A percentile compares a stretch with the other conserved stretches of the same genome.
Evolutionary conservation across 2,797 vertebrate species (phyloP).

Genomic region (Todus mexicanus): DNA sequence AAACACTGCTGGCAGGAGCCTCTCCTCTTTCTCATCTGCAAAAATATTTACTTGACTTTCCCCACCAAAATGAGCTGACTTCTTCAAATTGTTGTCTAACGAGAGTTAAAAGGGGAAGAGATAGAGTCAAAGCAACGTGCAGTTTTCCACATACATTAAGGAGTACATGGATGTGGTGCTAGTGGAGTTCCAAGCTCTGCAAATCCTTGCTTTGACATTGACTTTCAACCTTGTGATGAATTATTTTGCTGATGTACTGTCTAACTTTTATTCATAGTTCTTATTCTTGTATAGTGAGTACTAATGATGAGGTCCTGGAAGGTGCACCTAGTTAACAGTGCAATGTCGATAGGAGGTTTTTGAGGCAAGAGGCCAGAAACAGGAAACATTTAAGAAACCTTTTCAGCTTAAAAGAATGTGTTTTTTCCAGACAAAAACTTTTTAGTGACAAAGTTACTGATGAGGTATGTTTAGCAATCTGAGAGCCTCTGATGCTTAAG

Average conservation of each 20-base stretch:
- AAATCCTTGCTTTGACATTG: neutral
- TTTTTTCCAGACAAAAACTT: neutral
- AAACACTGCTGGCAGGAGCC: neutral
- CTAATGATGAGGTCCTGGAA: neutral
- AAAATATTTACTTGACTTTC: conserved; percentile 21
- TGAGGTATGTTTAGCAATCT: neutral
- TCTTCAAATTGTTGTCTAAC: neutral
- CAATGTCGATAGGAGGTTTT: neutral
- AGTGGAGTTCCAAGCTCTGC: neutral
- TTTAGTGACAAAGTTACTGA: neutral
- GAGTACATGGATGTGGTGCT: rapidly evolving
- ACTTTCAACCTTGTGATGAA: neutral
- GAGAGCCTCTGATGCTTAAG: neutral
- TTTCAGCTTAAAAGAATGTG: neutral
- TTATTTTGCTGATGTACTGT: neutral
- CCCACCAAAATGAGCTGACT: neutral
- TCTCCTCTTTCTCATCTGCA: neutral
- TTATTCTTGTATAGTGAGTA: neutral
- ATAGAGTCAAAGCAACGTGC: neutral
- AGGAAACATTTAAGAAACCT: neutral
- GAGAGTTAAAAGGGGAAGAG: neutral
- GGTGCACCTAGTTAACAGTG: neutral
- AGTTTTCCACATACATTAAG: neutral
- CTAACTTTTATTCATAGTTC: neutral
- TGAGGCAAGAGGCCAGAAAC: neutral